Conservation (phyloP, 2,888 invertebrate genomes). For the Hydropsyche betteni region DNA sequence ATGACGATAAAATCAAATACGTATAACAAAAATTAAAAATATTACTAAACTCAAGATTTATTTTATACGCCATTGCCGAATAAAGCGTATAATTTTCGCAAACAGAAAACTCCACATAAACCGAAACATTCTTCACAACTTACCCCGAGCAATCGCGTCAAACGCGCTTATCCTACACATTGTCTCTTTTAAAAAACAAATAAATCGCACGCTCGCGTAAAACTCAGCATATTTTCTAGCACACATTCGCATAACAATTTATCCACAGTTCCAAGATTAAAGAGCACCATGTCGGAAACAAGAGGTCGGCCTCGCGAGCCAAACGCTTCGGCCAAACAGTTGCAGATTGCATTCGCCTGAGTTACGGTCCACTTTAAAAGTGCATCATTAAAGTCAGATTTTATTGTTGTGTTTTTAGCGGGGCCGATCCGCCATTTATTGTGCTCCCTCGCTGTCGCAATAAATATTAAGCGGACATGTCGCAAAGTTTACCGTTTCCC, state of each 20-base stretch:
- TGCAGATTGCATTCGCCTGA: constrained; percentile 34
- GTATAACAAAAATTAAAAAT: no score
- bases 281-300: not conserved
- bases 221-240: constrained; percentile 3
- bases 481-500: constrained; percentile 14
- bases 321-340: constrained; percentile 22
- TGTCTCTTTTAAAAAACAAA: no score
- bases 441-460: constrained; percentile 27
- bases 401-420: constrained; percentile 37
- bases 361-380: constrained; percentile 44
- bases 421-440: constrained; percentile 36
- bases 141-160: no score
- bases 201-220: not conserved
- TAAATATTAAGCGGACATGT: constrained; percentile 33
- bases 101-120: no score
- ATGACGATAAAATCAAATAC: no score
- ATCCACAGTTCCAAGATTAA: constrained; percentile 9
- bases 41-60: no score
- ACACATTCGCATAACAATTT: not conserved
- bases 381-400: constrained; percentile 46
- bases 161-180: no score
- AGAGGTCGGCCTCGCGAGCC: constrained; percentile 19
- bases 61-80: no score
- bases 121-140: no score
- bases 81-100: no score